phyloP scores from a whole-genome alignment of 2,797 vertebrate species.

The Acrossocheilus wenchowensis region DNA sequence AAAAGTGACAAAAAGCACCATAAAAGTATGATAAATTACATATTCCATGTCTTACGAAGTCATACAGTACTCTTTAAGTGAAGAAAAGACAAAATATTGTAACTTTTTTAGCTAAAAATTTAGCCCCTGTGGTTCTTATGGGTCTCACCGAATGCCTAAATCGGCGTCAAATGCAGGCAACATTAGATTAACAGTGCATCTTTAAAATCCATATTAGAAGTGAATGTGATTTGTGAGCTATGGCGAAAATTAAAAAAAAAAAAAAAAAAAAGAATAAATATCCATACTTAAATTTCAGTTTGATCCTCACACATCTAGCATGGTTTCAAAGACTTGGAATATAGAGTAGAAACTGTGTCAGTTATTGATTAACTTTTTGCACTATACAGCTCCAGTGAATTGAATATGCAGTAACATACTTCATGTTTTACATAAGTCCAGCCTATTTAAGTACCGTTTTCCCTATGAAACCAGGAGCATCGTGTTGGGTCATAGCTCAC shows the following conservation, averaged over 20 bases:
- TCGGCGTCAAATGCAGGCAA: neutral
- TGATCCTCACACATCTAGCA: neutral
- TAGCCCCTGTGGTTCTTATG: neutral
- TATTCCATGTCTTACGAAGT: neutral
- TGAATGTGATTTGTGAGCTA: neutral
- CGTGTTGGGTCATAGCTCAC: neutral
- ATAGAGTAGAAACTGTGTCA: neutral
- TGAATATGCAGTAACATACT: neutral
- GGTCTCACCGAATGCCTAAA: neutral
- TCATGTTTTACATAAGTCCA: neutral
- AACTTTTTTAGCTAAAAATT: neutral
- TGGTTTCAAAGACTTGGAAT: neutral
- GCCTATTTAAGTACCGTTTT: neutral
- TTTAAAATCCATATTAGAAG: neutral
- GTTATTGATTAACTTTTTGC: neutral
- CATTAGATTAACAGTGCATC: neutral
- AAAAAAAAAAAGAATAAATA: neutral
- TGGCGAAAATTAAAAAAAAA: neutral
- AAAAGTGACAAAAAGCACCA: neutral
- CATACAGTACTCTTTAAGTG: neutral
- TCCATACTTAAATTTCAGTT: neutral
- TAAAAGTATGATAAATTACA: neutral
- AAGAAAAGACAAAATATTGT: neutral
- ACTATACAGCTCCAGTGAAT: neutral
- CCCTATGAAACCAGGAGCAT: neutral